Evolutionary conservation across 2,888 invertebrate species (phyloP).

Genomic region (Magallana nippona): DNA sequence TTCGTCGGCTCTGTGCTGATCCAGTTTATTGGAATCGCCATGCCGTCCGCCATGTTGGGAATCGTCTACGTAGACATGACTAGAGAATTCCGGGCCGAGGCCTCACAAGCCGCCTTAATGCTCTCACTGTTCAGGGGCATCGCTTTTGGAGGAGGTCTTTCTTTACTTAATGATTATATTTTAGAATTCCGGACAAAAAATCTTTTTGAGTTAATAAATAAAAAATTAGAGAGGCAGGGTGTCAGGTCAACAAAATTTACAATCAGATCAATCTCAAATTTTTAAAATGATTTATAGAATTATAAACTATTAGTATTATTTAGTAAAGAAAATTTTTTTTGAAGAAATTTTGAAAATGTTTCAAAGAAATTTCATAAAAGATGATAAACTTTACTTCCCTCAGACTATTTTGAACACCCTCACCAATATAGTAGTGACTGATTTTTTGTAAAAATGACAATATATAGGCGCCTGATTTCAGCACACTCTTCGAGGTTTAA

Average conservation of each 20-base stretch:
- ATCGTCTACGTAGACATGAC: conserved; percentile 28
- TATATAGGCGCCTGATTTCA: no score
- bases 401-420: no score
- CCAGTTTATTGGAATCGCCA: background rate
- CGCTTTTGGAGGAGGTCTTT: background rate
- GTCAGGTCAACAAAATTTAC: background rate
- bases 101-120: background rate
- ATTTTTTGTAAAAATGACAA: no score
- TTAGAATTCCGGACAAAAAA: background rate
- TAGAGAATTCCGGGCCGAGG: conserved; percentile 17
- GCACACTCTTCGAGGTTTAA: no score
- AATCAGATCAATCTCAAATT: no score
- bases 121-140: background rate
- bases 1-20: background rate
- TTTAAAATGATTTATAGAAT: no score
- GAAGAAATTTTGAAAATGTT: no score
- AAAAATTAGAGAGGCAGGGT: background rate
- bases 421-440: no score
- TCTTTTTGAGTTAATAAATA: background rate
- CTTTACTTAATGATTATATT: background rate
- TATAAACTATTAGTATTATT: no score
- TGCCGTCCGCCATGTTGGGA: background rate
- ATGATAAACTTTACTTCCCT: no score
- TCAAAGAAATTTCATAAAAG: no score
- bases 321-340: no score